Conservation (phyloP, 2,888 invertebrate species). For the Drosophila eohydei region DNA sequence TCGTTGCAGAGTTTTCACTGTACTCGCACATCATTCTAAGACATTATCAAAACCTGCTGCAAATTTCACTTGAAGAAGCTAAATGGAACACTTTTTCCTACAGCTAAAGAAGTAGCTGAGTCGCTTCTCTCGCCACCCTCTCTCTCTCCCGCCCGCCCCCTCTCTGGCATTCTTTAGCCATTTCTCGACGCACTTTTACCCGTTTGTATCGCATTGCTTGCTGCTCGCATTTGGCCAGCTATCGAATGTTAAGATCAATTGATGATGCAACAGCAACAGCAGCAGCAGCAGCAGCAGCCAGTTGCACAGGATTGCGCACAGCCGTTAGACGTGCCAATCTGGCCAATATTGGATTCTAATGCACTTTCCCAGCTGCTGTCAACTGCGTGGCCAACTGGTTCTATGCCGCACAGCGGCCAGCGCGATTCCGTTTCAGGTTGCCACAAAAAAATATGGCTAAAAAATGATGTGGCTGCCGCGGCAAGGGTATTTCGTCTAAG, state of each 20-base stretch:
- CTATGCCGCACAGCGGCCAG: conserved; percentile 20
- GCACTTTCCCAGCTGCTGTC: conserved; percentile 62
- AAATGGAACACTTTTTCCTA: conserved; percentile 3
- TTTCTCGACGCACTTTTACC: conserved; percentile 64
- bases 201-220: conserved; percentile 8
- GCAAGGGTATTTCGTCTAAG: conserved; percentile 18
- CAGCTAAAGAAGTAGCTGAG: not conserved
- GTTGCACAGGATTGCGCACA: conserved; percentile 48
- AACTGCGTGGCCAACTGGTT: conserved; percentile 36
- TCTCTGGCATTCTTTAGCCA: not conserved
- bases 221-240: conserved; percentile 19
- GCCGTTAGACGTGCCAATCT: conserved; percentile 1
- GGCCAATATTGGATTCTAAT: conserved; percentile 30
- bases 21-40: not conserved
- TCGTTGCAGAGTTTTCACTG: not conserved
- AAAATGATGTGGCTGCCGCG: not conserved
- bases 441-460: not conserved
- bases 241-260: not conserved
- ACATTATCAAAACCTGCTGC: not conserved
- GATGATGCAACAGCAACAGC: conserved; percentile 44
- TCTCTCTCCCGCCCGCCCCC: not conserved
- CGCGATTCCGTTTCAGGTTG: conserved; percentile 10
- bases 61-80: not conserved
- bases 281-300: conserved; percentile 52
- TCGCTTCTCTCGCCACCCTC: too few relatives aligned